Evolutionary conservation across 2,113 vertebrate species (phyloP).

Genomic region (Psettodes erumei): DNA sequence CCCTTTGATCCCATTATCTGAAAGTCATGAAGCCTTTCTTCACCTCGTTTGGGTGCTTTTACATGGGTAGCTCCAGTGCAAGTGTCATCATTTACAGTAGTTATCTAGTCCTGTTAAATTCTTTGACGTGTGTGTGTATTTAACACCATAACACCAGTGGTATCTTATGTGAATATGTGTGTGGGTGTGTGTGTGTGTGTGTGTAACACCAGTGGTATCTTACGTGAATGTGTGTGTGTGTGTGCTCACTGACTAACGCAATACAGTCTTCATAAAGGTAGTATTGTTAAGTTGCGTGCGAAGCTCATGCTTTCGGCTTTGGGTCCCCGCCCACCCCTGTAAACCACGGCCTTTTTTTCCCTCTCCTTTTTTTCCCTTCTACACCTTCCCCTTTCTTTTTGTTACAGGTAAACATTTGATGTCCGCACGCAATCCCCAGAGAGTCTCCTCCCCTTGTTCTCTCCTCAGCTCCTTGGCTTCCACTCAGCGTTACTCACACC

Average conservation of each 20-base stretch:
- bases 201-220: conserved; percentile 55
- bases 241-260: conserved; percentile 78
- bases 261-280: conserved; percentile 87
- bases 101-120: conserved; percentile 67
- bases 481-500: conserved; percentile 74
- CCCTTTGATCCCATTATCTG: conserved; percentile 46
- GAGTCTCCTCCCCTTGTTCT: conserved; percentile 79
- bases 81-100: conserved; percentile 31
- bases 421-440: conserved; percentile 82
- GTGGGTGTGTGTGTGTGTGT: conserved; percentile 51
- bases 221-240: conserved; percentile 47
- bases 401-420: conserved; percentile 85
- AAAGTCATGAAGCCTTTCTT: conserved; percentile 14
- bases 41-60: conserved; percentile 5
- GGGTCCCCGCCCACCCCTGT: conserved; percentile 86
- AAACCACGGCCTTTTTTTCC: conserved; percentile 86
- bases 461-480: conserved; percentile 65
- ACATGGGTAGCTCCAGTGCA: neutral
- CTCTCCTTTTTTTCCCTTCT: conserved; percentile 73
- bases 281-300: conserved; percentile 95
- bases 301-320: conserved; percentile 84
- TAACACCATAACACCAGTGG: conserved; percentile 42
- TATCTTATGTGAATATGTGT: conserved; percentile 52
- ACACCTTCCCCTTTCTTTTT: conserved; percentile 84
- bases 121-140: conserved; percentile 45